A percentile compares a stretch with the other conserved stretches of the same genome.
Conservation (phyloP, 2,113 vertebrate species). For the Catagonus wagneri region DNA sequence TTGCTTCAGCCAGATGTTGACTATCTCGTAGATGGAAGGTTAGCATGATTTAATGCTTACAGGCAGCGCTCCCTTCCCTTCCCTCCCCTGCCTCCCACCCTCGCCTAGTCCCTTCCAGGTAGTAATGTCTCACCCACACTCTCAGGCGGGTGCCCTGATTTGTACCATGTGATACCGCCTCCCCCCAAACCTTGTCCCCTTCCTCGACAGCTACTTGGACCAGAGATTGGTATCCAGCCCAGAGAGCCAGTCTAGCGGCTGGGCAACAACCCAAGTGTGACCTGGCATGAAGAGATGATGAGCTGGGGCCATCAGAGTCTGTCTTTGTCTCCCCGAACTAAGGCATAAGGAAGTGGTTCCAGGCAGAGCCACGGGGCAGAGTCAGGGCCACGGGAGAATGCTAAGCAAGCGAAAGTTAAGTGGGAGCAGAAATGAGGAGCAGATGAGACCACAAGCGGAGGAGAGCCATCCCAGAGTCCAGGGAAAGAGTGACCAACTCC, state of each 20-base stretch:
- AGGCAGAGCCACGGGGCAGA: background rate
- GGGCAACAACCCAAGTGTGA: background rate
- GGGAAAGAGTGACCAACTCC: background rate
- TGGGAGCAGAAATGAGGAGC: background rate
- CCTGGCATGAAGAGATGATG: background rate
- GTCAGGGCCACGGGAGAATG: background rate
- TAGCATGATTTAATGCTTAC: constrained; percentile 50
- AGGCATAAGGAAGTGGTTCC: background rate
- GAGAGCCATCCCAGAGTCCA: background rate
- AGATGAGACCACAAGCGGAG: background rate
- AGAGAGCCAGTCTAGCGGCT: background rate
- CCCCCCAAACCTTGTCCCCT: too few species aligned
- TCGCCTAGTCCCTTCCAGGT: background rate
- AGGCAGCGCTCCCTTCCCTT: background rate
- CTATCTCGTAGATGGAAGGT: constrained; percentile 53
- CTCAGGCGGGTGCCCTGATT: background rate
- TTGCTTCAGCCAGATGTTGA: constrained; percentile 76
- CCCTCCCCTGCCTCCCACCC: background rate
- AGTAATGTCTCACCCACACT: background rate
- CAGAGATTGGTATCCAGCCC: background rate
- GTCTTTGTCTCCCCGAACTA: background rate
- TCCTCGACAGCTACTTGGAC: background rate
- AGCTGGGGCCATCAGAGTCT: background rate
- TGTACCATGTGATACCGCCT: background rate
- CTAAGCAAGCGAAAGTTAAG: background rate